Percentiles rank a stretch among this genome's conserved stretches.
Conservation (phyloP, 30 jellyfish, hydroid and myxozoan species). For the Chironex yamaguchii region DNA sequence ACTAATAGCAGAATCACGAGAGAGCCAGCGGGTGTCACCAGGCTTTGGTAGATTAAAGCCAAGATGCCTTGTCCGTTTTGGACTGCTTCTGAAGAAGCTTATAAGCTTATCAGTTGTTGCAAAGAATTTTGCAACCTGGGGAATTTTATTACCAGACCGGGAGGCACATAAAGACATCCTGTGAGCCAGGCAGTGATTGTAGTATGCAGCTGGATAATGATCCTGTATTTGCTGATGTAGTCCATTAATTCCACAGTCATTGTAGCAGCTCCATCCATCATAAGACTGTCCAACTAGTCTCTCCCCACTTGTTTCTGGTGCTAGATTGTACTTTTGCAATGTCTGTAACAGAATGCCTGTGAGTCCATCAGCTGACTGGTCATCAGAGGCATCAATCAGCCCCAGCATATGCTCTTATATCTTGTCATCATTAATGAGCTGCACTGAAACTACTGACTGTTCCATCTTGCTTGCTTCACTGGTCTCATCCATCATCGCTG, state of each 20-base stretch:
- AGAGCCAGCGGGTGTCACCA: slow-evolving; percentile 35
- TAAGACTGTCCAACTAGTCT: slow-evolving; percentile 7
- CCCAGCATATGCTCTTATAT: slow-evolving; percentile 14
- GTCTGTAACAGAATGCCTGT: neutral
- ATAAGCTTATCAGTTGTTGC: slow-evolving; percentile 23
- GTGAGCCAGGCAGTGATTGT: slow-evolving; percentile 13
- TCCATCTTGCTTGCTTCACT: slow-evolving; percentile 46
- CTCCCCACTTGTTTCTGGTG: neutral
- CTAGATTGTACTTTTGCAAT: neutral
- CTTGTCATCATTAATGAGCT: slow-evolving; percentile 32
- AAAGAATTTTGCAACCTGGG: slow-evolving; percentile 47
- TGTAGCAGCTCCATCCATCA: neutral
- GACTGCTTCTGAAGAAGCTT: slow-evolving; percentile 58
- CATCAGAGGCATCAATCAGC: neutral
- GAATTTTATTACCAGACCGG: slow-evolving; percentile 5
- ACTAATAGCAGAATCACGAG: slow-evolving; percentile 19
- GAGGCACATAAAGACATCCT: slow-evolving; percentile 13
- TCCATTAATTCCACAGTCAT: neutral
- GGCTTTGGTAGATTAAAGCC: slow-evolving; percentile 57
- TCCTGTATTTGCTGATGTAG: slow-evolving; percentile 1
- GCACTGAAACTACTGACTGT: slow-evolving; percentile 55
- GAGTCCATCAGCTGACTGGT: neutral
- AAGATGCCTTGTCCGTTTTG: slow-evolving; percentile 28
- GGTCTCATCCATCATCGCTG: slow-evolving; percentile 71
- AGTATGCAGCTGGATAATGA: neutral